phyloP scores from a whole-genome alignment of 2,797 vertebrate species.

The Mormyrus hasselquistii region DNA sequence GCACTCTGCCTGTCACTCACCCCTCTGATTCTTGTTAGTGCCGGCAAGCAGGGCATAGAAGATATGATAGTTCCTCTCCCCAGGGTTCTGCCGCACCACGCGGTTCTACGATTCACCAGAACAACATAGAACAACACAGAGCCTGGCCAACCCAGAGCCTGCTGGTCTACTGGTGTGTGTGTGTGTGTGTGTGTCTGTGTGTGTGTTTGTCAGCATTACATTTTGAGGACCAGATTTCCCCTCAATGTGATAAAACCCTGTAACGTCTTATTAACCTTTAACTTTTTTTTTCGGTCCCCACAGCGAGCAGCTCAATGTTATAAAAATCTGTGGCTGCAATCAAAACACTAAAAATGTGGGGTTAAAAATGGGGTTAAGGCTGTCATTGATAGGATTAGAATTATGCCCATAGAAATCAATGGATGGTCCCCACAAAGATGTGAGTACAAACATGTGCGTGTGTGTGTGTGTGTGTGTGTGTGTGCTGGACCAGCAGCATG shows the following conservation, averaged over 20 bases:
- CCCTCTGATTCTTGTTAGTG: constrained; percentile 66
- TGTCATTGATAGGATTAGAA: background rate
- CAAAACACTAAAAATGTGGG: background rate
- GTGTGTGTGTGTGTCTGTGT: background rate
- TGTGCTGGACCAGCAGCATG: background rate
- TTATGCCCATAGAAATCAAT: background rate
- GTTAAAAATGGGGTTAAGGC: background rate
- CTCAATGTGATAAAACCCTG: background rate
- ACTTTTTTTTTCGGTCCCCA: background rate
- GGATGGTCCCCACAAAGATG: background rate
- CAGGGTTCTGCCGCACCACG: constrained; percentile 82
- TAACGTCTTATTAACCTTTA: background rate
- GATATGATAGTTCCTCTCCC: constrained; percentile 87
- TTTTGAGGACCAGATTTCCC: background rate
- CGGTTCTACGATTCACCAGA: constrained; percentile 67
- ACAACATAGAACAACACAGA: background rate
- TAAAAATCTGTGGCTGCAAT: background rate
- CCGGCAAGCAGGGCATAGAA: constrained; percentile 82
- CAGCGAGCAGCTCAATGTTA: background rate
- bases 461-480: background rate
- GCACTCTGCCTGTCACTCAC: constrained; percentile 49
- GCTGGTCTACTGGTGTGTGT: background rate
- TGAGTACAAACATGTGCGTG: background rate
- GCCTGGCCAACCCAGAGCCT: background rate
- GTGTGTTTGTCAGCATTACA: background rate